phyloP scores from a whole-genome alignment of 2,888 invertebrate genomes.

The Maniola hyperantus region DNA sequence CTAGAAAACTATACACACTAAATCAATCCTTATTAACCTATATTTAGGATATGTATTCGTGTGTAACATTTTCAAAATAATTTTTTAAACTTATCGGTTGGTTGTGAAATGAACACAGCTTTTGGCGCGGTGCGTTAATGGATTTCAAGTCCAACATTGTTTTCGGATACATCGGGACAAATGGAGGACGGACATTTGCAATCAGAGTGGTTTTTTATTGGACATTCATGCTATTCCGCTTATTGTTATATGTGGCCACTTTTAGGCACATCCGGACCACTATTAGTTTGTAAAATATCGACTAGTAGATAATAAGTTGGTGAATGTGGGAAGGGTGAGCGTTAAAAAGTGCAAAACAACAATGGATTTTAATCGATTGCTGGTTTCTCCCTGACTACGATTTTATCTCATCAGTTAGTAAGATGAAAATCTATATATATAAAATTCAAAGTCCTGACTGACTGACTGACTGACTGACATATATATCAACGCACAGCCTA shows the following conservation, averaged over 20 bases:
- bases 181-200: constrained; percentile 57
- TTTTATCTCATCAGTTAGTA: too few species aligned
- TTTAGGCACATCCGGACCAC: constrained; percentile 15
- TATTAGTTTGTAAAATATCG: constrained; percentile 11
- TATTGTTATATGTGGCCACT: constrained; percentile 23
- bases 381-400: too few species aligned
- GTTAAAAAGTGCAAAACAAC: neutral
- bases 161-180: constrained; percentile 62
- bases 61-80: constrained; percentile 4
- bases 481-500: too few species aligned
- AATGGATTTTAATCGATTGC: neutral
- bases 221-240: constrained; percentile 31
- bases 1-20: constrained; percentile 4
- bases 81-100: constrained; percentile 9
- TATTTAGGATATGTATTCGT: constrained; percentile 5
- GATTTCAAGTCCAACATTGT: constrained; percentile 74
- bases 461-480: too few species aligned
- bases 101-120: constrained; percentile 56
- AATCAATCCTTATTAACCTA: neutral
- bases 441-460: too few species aligned
- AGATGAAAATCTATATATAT: too few species aligned
- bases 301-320: neutral
- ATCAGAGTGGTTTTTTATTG: constrained; percentile 54
- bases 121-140: constrained; percentile 64
- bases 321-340: neutral